phyloP scores from a whole-genome alignment of 2,113 vertebrate genomes.

The Telmatochromis bifrenatus region DNA sequence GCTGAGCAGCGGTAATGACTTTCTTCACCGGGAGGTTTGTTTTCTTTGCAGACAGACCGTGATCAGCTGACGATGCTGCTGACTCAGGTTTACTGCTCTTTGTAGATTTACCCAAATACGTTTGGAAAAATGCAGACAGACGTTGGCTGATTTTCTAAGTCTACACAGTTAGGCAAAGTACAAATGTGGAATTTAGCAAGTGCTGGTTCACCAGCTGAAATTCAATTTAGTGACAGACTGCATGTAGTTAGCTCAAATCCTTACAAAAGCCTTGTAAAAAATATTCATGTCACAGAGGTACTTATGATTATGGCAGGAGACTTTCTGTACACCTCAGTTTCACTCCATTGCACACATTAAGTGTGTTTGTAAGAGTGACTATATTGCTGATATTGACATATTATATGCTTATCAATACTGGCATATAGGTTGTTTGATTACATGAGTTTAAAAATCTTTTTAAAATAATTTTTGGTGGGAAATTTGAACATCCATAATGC shows the following conservation, averaged over 20 bases:
- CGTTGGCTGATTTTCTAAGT: fast-evolving
- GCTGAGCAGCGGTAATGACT: not conserved
- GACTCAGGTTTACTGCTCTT: not conserved
- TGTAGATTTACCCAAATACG: not conserved
- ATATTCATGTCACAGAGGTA: not conserved
- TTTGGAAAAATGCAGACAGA: not conserved
- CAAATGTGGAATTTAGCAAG: not conserved
- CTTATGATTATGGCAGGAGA: not conserved
- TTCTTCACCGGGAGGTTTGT: not conserved
- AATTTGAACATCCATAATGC: not conserved
- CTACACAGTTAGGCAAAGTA: not conserved
- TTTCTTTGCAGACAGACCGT: not conserved
- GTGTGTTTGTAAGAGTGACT: not conserved
- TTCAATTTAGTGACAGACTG: not conserved
- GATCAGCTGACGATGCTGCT: not conserved
- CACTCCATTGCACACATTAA: not conserved
- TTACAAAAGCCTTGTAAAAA: not conserved
- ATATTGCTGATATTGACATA: not conserved
- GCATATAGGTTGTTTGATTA: not conserved
- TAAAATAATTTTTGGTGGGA: not conserved
- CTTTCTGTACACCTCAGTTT: not conserved
- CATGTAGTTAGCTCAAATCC: not conserved
- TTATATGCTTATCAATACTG: not conserved
- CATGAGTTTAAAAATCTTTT: not conserved
- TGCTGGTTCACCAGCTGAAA: not conserved